These are phyloP conservation scores for Drosophila heteroneura DNA, from an alignment of 2,888 invertebrate genomes.

Conservation along the genomic window DNA sequence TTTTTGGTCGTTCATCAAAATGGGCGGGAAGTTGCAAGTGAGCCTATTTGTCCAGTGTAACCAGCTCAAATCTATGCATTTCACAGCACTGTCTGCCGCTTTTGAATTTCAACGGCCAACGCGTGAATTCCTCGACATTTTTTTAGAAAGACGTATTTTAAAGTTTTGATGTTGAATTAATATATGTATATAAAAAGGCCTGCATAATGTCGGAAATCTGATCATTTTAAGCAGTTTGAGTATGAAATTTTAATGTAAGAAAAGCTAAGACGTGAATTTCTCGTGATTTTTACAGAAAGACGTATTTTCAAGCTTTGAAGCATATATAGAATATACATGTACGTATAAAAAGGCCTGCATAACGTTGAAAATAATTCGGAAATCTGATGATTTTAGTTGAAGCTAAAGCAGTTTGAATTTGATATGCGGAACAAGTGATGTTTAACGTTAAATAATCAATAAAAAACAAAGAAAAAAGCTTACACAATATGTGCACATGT, in stretches of 20 bases:
- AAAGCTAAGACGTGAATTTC: not conserved
- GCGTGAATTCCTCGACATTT: not conserved
- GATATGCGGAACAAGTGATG: not conserved
- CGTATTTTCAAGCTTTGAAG: not conserved
- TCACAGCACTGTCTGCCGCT: not conserved
- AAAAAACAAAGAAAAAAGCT: not conserved
- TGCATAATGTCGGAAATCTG: not conserved
- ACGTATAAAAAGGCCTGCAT: not conserved
- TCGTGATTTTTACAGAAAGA: not conserved
- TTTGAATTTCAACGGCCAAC: constrained; percentile 1
- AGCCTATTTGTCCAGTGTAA: not conserved
- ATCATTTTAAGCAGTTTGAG: not conserved
- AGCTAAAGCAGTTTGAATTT: not conserved
- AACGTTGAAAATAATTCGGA: not conserved
- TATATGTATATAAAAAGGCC: not conserved
- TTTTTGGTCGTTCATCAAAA: not conserved
- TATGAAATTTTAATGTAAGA: not conserved
- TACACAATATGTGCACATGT: not conserved
- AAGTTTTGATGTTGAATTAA: not conserved
- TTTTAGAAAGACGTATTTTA: not conserved
- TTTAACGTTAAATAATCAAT: not conserved
- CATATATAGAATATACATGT: no score
- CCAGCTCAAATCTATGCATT: not conserved
- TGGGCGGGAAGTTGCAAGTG: not conserved
- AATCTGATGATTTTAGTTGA: not conserved